Conservation (phyloP, 23 tunicate species). For the Diplosoma virens region DNA sequence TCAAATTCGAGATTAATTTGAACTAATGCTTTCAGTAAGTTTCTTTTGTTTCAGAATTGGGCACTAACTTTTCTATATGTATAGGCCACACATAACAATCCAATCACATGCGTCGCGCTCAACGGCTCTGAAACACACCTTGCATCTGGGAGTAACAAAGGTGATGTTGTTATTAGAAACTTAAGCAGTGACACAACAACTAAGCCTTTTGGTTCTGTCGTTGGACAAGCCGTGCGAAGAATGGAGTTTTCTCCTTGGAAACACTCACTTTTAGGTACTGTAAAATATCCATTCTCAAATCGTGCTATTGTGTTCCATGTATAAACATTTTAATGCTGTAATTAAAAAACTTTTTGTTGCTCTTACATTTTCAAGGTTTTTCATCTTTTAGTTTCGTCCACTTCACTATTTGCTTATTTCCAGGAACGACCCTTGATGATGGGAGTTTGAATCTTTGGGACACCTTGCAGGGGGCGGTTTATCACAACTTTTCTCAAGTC, state of each 20-base stretch:
- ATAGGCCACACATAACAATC: constrained; percentile 47
- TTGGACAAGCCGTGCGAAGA: constrained; percentile 47
- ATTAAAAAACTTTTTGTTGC: too few relatives aligned
- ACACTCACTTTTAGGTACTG: constrained; percentile 51
- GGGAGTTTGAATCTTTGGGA: constrained; percentile 77
- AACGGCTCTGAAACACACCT: constrained; percentile 51
- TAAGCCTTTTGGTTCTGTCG: not conserved
- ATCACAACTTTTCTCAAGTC: constrained; percentile 47
- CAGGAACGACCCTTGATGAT: constrained; percentile 80
- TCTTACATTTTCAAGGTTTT: too few relatives aligned
- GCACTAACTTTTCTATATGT: too few relatives aligned
- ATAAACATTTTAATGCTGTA: too few relatives aligned
- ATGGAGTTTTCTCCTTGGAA: constrained; percentile 72
- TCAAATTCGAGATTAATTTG: not conserved
- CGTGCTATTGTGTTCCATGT: too few relatives aligned
- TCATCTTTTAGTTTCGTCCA: not conserved
- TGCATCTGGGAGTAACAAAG: constrained; percentile 73
- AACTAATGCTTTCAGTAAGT: not conserved
- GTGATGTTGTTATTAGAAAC: constrained; percentile 62
- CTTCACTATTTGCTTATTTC: not conserved
- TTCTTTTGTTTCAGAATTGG: too few relatives aligned
- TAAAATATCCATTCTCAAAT: too few relatives aligned
- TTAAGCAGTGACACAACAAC: constrained; percentile 24
- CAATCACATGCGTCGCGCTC: constrained; percentile 64
- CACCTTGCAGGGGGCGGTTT: constrained; percentile 23